A percentile compares a stretch with the other conserved stretches of the same genome.
These are phyloP conservation scores for Laticauda laticaudata DNA, from an alignment of 2,113 vertebrate genomes.

Conservation along the genomic window DNA sequence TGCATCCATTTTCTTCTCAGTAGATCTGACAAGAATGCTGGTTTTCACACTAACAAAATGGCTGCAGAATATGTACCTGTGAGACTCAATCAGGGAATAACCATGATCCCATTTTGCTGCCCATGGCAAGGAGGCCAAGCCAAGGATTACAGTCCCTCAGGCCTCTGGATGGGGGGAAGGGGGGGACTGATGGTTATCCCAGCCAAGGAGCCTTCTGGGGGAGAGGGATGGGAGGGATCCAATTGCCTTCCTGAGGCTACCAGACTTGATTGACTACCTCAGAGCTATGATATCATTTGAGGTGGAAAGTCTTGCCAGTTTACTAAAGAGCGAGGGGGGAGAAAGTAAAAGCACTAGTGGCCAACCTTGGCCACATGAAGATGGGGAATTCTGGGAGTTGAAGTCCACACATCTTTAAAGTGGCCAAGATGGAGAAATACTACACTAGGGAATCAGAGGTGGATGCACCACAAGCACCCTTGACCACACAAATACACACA, in stretches of 20 bases:
- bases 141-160: not conserved
- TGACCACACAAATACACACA: too few relatives aligned
- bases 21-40: not conserved
- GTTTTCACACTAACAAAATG: not conserved
- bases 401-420: too few relatives aligned
- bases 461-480: too few relatives aligned
- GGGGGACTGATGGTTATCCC: not conserved
- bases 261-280: not conserved
- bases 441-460: too few relatives aligned
- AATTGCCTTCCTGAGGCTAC: not conserved
- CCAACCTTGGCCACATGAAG: too few relatives aligned
- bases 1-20: not conserved
- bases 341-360: not conserved
- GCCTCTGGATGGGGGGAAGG: not conserved
- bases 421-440: too few relatives aligned
- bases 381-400: too few relatives aligned
- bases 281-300: not conserved
- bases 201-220: not conserved
- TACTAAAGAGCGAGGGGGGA: not conserved
- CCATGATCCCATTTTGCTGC: not conserved
- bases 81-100: not conserved
- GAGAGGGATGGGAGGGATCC: not conserved
- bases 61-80: not conserved
- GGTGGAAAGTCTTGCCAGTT: not conserved
- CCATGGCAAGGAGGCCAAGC: not conserved